These are phyloP conservation scores for Oeneis ivallda DNA, from an alignment of 2,888 invertebrate genomes.

Conservation along the genomic window DNA sequence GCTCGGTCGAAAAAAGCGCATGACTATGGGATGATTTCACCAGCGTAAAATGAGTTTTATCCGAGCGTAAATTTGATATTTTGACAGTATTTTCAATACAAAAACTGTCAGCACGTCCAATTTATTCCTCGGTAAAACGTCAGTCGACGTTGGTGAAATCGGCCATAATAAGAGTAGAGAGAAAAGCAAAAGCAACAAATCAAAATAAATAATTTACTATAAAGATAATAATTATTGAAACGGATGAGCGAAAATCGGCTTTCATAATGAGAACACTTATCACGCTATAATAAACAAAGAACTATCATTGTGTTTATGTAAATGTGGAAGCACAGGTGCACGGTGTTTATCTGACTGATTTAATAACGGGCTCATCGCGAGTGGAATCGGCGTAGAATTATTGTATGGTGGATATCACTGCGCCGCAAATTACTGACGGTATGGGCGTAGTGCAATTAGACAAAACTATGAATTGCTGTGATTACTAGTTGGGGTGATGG, in stretches of 20 bases:
- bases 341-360: constrained; percentile 12
- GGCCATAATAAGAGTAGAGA: too few species aligned
- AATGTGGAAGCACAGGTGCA: constrained; percentile 10
- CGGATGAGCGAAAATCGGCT: background rate
- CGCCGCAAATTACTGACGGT: constrained; percentile 3
- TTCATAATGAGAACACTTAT: constrained; percentile 1
- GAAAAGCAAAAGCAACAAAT: background rate
- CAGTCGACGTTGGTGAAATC: too few species aligned
- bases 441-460: background rate
- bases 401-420: background rate
- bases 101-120: too few species aligned
- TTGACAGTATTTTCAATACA: too few species aligned
- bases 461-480: background rate
- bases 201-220: background rate
- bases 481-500: too few species aligned
- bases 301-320: constrained; percentile 13
- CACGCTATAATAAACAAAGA: constrained; percentile 5
- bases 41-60: too few species aligned
- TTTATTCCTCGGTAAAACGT: too few species aligned
- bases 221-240: background rate
- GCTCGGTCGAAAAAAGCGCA: too few species aligned
- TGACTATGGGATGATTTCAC: too few species aligned
- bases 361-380: constrained; percentile 8
- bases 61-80: too few species aligned
- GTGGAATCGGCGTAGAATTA: background rate